A percentile compares a stretch with the other conserved stretches of the same genome.
Conservation (phyloP, 2,113 vertebrate species). For the Heteronetta atricapilla region DNA sequence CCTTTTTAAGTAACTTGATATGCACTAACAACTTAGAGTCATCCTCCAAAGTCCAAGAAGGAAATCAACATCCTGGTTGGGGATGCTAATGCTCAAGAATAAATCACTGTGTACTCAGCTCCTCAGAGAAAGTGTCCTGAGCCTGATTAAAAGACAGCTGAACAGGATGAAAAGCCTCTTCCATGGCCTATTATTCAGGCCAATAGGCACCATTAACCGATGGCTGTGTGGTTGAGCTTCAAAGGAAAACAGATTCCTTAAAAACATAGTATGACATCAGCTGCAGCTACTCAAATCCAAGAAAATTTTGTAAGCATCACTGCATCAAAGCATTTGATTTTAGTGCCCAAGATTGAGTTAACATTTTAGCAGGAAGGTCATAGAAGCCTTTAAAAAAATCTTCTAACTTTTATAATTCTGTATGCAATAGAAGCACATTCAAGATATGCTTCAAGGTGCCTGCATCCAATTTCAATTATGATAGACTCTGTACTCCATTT, state of each 20-base stretch:
- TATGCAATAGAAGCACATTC: not conserved
- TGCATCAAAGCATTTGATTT: not conserved
- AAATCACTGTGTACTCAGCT: not conserved
- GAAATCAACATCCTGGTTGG: not conserved
- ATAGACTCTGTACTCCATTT: not conserved
- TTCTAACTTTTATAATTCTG: not conserved
- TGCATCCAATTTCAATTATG: constrained; percentile 23
- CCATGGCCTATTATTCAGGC: not conserved
- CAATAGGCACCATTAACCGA: not conserved
- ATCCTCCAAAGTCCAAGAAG: not conserved
- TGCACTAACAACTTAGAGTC: not conserved
- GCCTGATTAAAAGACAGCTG: not conserved
- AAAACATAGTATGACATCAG: not conserved
- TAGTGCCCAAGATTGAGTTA: not conserved
- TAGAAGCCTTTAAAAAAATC: not conserved
- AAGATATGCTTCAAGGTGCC: constrained; percentile 15
- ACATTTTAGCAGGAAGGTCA: not conserved
- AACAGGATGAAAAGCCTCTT: not conserved
- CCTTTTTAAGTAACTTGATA: not conserved
- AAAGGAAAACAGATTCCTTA: not conserved
- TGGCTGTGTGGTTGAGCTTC: not conserved
- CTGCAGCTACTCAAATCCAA: not conserved
- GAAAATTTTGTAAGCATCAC: not conserved
- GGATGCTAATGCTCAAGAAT: not conserved
- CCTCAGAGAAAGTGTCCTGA: not conserved